These are phyloP conservation scores for Noctua pronuba DNA, from an alignment of 2,888 invertebrate species.

Conservation along the genomic window DNA sequence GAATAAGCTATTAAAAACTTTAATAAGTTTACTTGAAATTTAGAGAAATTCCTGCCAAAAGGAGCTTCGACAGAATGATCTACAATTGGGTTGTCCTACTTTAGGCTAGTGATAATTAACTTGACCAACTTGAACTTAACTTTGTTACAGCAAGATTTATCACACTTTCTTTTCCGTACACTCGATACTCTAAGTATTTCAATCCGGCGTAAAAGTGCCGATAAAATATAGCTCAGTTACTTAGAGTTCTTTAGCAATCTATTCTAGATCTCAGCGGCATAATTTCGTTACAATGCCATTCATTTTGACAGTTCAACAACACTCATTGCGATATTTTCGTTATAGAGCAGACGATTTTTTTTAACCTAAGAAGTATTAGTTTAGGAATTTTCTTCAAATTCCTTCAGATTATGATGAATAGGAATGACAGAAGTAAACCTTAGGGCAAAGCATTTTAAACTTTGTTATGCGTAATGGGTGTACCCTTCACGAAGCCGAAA, in stretches of 20 bases:
- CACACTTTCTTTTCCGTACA: not conserved
- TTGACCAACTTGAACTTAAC: not conserved
- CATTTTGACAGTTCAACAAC: not conserved
- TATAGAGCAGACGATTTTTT: not conserved
- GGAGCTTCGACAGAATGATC: not conserved
- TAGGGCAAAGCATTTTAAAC: not conserved
- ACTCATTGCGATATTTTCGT: not conserved
- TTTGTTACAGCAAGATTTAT: not conserved
- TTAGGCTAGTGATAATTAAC: not conserved
- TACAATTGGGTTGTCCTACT: not conserved
- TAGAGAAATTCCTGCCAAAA: not conserved
- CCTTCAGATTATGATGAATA: not conserved
- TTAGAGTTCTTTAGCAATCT: too few relatives aligned
- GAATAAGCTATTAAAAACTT: too few relatives aligned
- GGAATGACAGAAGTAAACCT: not conserved
- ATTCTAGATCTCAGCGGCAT: not conserved
- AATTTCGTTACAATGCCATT: not conserved
- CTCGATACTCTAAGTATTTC: too few relatives aligned
- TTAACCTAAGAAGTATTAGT: not conserved
- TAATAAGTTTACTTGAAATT: not conserved
- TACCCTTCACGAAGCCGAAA: not conserved
- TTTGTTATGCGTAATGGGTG: too few relatives aligned
- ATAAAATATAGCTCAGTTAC: not conserved
- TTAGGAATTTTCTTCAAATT: not conserved
- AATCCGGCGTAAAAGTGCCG: not conserved